Evolutionary conservation across 2,113 vertebrate species (phyloP).

Genomic region (Drymodes brunneopygia): DNA sequence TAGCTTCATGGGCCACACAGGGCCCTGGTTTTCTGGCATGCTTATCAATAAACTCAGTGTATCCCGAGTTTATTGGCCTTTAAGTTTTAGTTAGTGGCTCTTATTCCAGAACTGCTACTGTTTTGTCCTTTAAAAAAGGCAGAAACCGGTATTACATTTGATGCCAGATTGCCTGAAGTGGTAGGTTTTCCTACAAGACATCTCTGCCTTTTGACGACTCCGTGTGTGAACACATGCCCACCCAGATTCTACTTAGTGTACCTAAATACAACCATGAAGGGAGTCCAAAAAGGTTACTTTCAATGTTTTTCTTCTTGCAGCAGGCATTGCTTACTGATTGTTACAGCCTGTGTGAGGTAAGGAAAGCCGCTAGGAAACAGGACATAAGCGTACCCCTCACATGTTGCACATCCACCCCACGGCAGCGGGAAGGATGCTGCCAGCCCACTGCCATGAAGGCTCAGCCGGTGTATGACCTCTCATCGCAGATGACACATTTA

Average conservation of each 20-base stretch:
- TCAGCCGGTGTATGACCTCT: rapidly evolving
- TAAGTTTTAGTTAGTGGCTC: background rate
- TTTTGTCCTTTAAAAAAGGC: background rate
- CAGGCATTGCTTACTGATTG: background rate
- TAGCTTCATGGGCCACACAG: background rate
- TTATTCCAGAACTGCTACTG: background rate
- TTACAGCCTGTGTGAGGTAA: rapidly evolving
- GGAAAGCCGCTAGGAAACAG: background rate
- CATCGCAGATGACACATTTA: background rate
- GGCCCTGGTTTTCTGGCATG: background rate
- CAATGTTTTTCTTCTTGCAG: background rate
- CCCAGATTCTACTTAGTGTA: background rate
- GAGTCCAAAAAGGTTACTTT: background rate
- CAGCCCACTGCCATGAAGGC: background rate
- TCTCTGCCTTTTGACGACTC: background rate
- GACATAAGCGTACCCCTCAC: rapidly evolving
- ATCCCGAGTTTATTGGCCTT: rapidly evolving
- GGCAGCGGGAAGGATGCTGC: rapidly evolving
- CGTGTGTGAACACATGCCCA: background rate
- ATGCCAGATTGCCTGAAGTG: rapidly evolving
- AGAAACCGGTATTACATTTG: background rate
- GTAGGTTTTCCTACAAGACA: background rate
- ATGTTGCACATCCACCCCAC: rapidly evolving
- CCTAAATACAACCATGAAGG: background rate
- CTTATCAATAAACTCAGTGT: background rate